phyloP scores from a whole-genome alignment of 2,797 vertebrate species.

The Schizothorax lantsangensis region DNA sequence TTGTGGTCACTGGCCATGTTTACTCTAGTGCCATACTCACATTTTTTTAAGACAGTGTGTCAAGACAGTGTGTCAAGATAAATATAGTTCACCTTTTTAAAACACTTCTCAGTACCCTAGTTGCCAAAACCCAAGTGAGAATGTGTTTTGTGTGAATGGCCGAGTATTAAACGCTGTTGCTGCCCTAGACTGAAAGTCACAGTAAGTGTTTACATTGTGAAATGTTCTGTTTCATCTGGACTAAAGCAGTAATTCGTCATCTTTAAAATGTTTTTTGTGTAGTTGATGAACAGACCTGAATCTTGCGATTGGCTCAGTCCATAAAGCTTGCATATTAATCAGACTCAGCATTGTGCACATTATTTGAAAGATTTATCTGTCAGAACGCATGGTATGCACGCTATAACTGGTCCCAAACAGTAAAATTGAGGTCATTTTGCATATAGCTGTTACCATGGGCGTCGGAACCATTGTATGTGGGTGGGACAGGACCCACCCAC shows the following conservation, averaged over 20 bases:
- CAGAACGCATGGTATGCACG: background rate
- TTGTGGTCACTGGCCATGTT: conserved; percentile 13
- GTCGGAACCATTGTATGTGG: too few species aligned
- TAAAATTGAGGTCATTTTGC: background rate
- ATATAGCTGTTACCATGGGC: background rate
- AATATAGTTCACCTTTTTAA: conserved; percentile 5
- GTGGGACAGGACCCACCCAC: too few species aligned
- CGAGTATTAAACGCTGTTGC: background rate
- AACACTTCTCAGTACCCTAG: background rate
- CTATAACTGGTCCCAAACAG: background rate
- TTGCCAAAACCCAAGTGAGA: background rate
- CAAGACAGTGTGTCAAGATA: background rate
- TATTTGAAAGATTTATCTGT: background rate
- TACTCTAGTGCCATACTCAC: background rate
- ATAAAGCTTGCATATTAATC: background rate
- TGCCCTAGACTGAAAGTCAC: background rate
- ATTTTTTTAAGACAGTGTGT: background rate
- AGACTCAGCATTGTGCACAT: background rate
- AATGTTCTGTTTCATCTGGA: background rate
- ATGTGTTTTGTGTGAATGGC: background rate
- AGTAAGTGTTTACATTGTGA: background rate
- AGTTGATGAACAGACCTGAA: background rate
- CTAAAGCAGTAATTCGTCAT: background rate
- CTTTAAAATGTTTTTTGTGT: background rate
- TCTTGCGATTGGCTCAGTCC: background rate